Percentiles rank a stretch among this genome's conserved stretches.
phyloP scores from a whole-genome alignment of 2,888 invertebrate genomes.

The Diabrotica balteata region DNA sequence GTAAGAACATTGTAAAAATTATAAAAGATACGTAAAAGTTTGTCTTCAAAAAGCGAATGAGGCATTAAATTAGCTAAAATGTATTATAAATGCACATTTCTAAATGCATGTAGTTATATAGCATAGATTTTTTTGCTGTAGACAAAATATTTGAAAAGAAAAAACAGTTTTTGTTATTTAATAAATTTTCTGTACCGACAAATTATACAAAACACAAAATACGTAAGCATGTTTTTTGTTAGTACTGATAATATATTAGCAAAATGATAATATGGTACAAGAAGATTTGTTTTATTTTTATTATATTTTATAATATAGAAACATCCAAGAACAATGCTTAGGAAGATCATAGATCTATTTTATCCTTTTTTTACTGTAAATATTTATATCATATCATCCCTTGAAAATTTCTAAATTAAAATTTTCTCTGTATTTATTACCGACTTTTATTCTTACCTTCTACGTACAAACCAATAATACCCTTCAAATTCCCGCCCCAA shows the following conservation, averaged over 20 bases:
- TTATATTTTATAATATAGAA: constrained; percentile 62
- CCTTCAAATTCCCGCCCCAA: too few species aligned
- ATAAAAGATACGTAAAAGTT: constrained; percentile 56
- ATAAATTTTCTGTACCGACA: constrained; percentile 45
- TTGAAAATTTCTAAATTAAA: constrained; percentile 81
- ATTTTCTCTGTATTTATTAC: constrained; percentile 64
- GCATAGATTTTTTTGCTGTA: constrained; percentile 55
- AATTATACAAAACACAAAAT: constrained; percentile 37
- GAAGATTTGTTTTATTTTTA: constrained; percentile 55
- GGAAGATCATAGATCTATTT: constrained; percentile 61
- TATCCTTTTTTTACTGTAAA: constrained; percentile 62
- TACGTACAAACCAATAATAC: neutral
- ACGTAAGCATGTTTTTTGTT: constrained; percentile 41
- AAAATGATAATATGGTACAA: constrained; percentile 39
- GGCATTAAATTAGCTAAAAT: constrained; percentile 53
- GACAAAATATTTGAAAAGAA: constrained; percentile 43
- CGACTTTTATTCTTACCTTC: constrained; percentile 41
- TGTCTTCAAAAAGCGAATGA: constrained; percentile 45
- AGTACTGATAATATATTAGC: constrained; percentile 34
- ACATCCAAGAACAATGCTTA: constrained; percentile 42
- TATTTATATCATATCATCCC: constrained; percentile 76
- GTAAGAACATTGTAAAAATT: constrained; percentile 58
- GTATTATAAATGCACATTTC: constrained; percentile 59
- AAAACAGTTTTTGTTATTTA: constrained; percentile 43
- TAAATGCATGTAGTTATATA: constrained; percentile 58